A percentile compares a stretch with the other conserved stretches of the same genome.
phyloP scores from a whole-genome alignment of 2,888 invertebrate species.

The Neoitamus cyanurus region DNA sequence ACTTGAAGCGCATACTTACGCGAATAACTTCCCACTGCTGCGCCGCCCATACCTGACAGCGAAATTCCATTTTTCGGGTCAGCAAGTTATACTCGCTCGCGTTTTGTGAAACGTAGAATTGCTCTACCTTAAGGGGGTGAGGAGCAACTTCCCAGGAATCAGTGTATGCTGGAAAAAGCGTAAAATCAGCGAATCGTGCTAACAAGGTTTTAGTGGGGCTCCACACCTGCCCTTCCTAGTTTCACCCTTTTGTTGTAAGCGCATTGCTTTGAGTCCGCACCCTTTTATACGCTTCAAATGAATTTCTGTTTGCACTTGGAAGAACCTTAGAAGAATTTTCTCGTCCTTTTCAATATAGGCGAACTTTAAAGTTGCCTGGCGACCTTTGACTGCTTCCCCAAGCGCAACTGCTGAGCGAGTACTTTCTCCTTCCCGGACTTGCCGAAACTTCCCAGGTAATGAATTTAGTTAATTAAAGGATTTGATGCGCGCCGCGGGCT shows the following conservation, averaged over 20 bases:
- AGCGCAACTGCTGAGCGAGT: slow-evolving; percentile 9
- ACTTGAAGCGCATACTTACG: neutral
- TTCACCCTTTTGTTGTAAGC: slow-evolving; percentile 20
- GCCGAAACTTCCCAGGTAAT: slow-evolving; percentile 16
- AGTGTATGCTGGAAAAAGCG: slow-evolving; percentile 8
- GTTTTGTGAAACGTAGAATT: neutral
- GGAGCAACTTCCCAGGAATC: neutral
- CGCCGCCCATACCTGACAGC: neutral
- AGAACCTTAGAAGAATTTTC: slow-evolving; percentile 25
- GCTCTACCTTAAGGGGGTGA: neutral
- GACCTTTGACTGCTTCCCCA: slow-evolving; percentile 35
- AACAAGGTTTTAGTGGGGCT: slow-evolving; percentile 21
- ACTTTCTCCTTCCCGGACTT: neutral
- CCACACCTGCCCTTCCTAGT: slow-evolving; percentile 16
- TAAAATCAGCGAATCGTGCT: slow-evolving; percentile 36
- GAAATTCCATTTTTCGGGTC: slow-evolving; percentile 1
- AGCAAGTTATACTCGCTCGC: neutral
- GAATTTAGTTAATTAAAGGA: slow-evolving; percentile 46
- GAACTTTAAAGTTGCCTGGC: slow-evolving; percentile 30
- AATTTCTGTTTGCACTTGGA: slow-evolving; percentile 36
- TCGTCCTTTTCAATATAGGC: neutral
- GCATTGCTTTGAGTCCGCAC: slow-evolving; percentile 28
- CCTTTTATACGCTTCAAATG: slow-evolving; percentile 22
- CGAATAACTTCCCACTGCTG: neutral
- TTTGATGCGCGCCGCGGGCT: slow-evolving; percentile 25